Evolutionary conservation across 2,113 vertebrate genomes (phyloP), one percentile per base, ranked within the genome.

Genomic region (Nettapus auritus): DNA sequence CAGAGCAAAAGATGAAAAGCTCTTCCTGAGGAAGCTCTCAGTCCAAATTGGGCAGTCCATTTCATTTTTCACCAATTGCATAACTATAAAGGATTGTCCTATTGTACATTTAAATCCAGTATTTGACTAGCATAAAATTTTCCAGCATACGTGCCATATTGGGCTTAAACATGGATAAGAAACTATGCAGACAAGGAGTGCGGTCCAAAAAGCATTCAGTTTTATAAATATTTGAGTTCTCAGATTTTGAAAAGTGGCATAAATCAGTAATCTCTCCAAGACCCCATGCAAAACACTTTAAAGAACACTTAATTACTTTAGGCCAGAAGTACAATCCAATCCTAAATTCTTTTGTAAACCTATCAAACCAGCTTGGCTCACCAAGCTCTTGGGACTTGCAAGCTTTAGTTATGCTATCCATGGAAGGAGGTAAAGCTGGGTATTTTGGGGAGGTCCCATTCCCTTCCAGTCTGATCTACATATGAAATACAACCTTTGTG

Each of bases 141-240:
- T 97, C 96, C 95, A 94, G 90, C 2, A 2, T 48, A 68, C 4
- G 9, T 96, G 95, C 95, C 97, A 95, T 74, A 86, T 21, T 34
- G 50, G 80, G 57, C 56, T 95, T 88, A 92, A 96, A 79, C 66
- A 89, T 31, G 89, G 87, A 83, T 89, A 95, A 94, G 92, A 93
- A 97, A 95, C 84, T 91, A 97, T 83, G 89, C 71, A 95, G 96
- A 96, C 94, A 75, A 52, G 16, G 26, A 87, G 4, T 26, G 21
- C 55, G 79, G 82, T 97, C 93, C 95, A 97, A 94, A 89, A 93
- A 90, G 34, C 71, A 90, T 95, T 93, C 80, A 73, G 80, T 23
- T 94, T 97, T 89, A 93, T 85, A 96, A 97, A 95, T 89, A 96
- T 71, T 95, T 79, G 77, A 87, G 64, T 88, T 91, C 64, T 86